Conservation (phyloP, 64 coral and sea anemone species). For the Astreopora myriophthalma region DNA sequence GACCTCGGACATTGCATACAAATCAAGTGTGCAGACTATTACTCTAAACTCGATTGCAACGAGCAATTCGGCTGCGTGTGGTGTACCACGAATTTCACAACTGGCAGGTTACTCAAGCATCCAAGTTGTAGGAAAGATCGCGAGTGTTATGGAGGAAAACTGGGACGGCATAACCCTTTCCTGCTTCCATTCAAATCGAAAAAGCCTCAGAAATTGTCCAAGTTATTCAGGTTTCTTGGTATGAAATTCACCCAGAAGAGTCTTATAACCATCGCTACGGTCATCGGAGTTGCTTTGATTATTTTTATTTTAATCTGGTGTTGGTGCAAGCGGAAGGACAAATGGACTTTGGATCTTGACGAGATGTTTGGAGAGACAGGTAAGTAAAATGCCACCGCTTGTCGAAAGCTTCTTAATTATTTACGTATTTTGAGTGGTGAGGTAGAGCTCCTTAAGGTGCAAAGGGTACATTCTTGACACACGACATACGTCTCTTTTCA, state of each 20-base stretch:
- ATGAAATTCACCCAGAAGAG: neutral
- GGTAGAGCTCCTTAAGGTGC: no score
- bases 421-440: no score
- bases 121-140: slow-evolving; percentile 17
- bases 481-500: no score
- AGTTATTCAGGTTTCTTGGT: neutral
- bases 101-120: neutral
- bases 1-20: slow-evolving; percentile 40
- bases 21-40: neutral
- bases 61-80: slow-evolving; percentile 53
- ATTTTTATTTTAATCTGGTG: neutral
- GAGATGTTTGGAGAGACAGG: neutral
- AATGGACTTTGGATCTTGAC: neutral
- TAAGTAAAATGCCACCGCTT: neutral
- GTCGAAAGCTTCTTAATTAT: neutral
- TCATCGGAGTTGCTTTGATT: neutral
- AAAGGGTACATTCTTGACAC: no score
- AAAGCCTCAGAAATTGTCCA: neutral
- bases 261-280: neutral
- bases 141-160: slow-evolving; percentile 36
- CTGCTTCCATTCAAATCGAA: neutral
- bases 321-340: neutral
- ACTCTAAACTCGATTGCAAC: slow-evolving; percentile 25
- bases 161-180: slow-evolving; percentile 41
- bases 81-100: slow-evolving; percentile 13